Evolutionary conservation across 92 coral and sea anemone species (phyloP).

Genomic region (Palythoa grandiflora): DNA sequence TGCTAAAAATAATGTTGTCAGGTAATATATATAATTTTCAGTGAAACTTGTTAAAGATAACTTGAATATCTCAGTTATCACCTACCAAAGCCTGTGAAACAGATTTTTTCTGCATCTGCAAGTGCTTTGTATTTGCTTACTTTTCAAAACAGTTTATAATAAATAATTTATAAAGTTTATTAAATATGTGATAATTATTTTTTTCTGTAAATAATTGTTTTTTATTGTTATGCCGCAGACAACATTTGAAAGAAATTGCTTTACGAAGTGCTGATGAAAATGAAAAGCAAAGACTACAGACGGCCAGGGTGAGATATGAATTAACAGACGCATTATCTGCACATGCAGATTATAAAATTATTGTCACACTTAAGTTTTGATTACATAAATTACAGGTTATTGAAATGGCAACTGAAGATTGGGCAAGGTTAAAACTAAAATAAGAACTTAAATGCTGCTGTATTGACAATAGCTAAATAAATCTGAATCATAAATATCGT

Average conservation of each 20-base stretch:
- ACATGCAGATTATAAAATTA: not conserved
- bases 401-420: too few species aligned
- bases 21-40: constrained; percentile 59
- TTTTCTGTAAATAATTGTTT: not conserved
- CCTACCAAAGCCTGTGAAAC: too few species aligned
- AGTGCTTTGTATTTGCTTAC: too few species aligned
- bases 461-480: too few species aligned
- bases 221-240: constrained; percentile 34
- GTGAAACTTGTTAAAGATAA: too few species aligned
- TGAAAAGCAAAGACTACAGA: constrained; percentile 10
- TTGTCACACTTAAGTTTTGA: not conserved
- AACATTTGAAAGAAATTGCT: constrained; percentile 62
- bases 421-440: too few species aligned
- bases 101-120: too few species aligned
- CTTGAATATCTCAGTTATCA: too few species aligned
- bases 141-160: too few species aligned
- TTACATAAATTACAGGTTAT: not conserved
- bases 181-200: not conserved
- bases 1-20: constrained; percentile 80
- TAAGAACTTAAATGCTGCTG: too few species aligned
- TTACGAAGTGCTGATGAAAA: constrained; percentile 46
- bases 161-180: too few species aligned
- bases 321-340: not conserved
- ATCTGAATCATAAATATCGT: too few species aligned
- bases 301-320: constrained; percentile 27